Evolutionary conservation across 2,888 invertebrate species (phyloP), one percentile per base, ranked within the genome.

Genomic region (Orchestes rusci): DNA sequence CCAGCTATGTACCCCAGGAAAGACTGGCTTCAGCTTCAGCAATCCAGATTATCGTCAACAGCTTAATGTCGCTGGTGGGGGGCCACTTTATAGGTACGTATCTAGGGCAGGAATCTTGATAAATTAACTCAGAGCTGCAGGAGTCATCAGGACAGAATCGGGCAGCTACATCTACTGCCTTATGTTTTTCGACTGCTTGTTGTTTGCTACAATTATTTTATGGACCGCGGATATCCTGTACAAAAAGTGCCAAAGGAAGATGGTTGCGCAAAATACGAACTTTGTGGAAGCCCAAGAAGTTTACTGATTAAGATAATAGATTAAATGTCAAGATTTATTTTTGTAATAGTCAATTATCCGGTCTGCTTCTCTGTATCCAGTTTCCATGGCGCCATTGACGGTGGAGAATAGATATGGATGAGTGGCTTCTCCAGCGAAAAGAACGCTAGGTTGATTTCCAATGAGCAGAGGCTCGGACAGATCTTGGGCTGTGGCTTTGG

Each of bases 31-130:
- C 78, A 33, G 84, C 84, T 2, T 75, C 78, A 4, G 81, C 82
- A 2, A 76, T 84, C 30, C 83, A 83, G 60, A 81, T 80, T 75
- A 73, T 82, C 48, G 71, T 74, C 45, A 82, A 82, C 61, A 82
- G 83, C 13, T 60, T 79, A 27, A 70, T 78, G 34, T 72, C 80
- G 32, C 65, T 79, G 38, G 66, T 69, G 2, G 72, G 78, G 49
- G 82, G 82, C 58, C 76, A 81, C 34, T 48, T 79, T 39, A 65
- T 82, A 59, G 82, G 82, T 81, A 68, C 65, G 40, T 37, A 18
- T 1, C 17, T 5, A 12, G 2, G 13, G 18, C 5, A 27, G 16
- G 15, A n/a, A 16, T 37, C 8, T 28, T 31, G 5, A 19, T 39
- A 5, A 16, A 19, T 18, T 31, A 12, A 39, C 18, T 13, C 17